These are phyloP conservation scores for Verasper variegatus DNA, from an alignment of 2,113 vertebrate genomes.

Conservation along the genomic window DNA sequence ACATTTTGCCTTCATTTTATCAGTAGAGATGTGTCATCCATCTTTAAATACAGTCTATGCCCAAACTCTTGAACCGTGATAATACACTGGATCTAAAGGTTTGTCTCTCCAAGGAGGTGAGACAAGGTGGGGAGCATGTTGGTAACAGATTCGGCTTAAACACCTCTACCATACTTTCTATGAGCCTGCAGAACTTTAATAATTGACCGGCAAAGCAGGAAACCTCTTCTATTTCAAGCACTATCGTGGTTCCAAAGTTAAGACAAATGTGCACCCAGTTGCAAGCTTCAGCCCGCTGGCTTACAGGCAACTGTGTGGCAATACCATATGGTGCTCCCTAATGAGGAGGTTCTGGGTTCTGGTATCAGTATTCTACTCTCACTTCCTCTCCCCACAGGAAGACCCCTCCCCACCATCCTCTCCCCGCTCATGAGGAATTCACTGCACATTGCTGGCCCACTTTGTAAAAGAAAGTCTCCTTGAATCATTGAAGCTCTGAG, in stretches of 20 bases:
- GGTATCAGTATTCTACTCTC: conserved; percentile 72
- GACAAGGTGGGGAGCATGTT: too few species aligned
- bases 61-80: background rate
- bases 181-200: background rate
- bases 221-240: background rate
- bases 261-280: conserved; percentile 40
- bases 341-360: conserved; percentile 72
- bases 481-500: conserved; percentile 73
- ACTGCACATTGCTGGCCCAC: conserved; percentile 69
- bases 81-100: background rate
- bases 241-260: background rate
- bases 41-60: background rate
- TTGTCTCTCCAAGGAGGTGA: background rate
- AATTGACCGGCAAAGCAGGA: conserved; percentile 1
- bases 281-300: conserved; percentile 68
- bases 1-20: too few species aligned
- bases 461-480: conserved; percentile 78
- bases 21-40: too few species aligned
- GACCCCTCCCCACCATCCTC: conserved; percentile 22
- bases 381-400: conserved; percentile 74
- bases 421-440: conserved; percentile 69
- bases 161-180: background rate
- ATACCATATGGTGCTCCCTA: conserved; percentile 76
- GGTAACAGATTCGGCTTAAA: too few species aligned
- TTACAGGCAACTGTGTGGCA: conserved; percentile 64